Evolutionary conservation across 35 echinoderm and acorn worm genomes (phyloP).

Genomic region (Lytechinus variegatus): DNA sequence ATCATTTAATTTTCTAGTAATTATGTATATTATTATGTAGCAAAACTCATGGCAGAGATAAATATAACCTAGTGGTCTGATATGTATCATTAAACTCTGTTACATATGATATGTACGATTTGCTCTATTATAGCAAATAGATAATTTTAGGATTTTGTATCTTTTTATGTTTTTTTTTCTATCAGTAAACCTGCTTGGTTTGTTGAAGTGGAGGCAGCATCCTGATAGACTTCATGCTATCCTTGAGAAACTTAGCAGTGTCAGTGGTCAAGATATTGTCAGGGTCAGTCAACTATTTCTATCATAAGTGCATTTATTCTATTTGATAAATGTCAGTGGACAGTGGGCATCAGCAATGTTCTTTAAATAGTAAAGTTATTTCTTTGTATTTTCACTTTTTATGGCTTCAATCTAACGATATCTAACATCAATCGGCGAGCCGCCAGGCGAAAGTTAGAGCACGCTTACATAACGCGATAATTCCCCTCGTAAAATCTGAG

Average conservation of each 20-base stretch:
- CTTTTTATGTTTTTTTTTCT: background rate
- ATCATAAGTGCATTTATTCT: background rate
- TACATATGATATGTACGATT: too few species aligned
- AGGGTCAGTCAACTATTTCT: constrained; percentile 53
- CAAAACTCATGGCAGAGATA: too few species aligned
- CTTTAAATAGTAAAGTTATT: background rate
- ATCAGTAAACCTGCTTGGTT: constrained; percentile 45
- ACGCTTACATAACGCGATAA: too few species aligned
- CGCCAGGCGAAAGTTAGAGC: too few species aligned
- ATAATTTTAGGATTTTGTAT: background rate
- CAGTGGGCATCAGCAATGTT: background rate
- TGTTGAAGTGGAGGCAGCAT: constrained; percentile 77
- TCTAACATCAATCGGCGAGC: too few species aligned
- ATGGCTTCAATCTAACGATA: background rate
- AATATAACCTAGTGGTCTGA: too few species aligned
- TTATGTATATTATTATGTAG: too few species aligned
- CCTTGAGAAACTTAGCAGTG: constrained; percentile 60
- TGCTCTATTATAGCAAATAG: too few species aligned
- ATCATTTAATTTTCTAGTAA: too few species aligned
- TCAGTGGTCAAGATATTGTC: constrained; percentile 81
- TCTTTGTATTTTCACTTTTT: background rate
- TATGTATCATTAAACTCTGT: too few species aligned
- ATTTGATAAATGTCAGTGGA: background rate
- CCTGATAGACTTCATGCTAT: constrained; percentile 58
- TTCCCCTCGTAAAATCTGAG: too few species aligned